Conservation (phyloP, 1,140 invertebrate species). For the Drosophila pachea region DNA sequence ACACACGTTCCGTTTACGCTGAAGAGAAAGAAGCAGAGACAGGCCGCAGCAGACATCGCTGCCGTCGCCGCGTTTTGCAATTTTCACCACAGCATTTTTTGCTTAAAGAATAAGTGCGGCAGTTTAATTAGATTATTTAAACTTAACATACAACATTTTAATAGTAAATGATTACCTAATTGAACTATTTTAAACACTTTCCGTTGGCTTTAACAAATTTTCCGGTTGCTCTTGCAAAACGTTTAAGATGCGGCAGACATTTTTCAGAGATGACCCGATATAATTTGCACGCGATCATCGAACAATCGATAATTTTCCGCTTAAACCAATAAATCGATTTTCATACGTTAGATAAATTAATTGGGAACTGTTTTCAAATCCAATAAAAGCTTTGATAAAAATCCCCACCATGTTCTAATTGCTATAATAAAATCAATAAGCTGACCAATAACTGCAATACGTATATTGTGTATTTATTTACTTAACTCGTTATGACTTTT, state of each 20-base stretch:
- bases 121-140: neutral
- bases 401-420: constrained; percentile 30
- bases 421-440: constrained; percentile 42
- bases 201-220: constrained; percentile 49
- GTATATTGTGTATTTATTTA: constrained; percentile 31
- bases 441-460: constrained; percentile 14
- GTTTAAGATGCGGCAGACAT: constrained; percentile 73
- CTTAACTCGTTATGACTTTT: constrained; percentile 38
- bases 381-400: constrained; percentile 13
- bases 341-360: constrained; percentile 6
- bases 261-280: constrained; percentile 39
- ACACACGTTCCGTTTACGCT: constrained; percentile 40
- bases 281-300: constrained; percentile 15
- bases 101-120: constrained; percentile 3
- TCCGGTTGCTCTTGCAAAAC: constrained; percentile 53
- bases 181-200: constrained; percentile 28
- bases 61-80: constrained; percentile 54
- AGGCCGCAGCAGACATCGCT: constrained; percentile 36
- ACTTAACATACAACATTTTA: too few species aligned
- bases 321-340: constrained; percentile 1
- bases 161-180: constrained; percentile 37
- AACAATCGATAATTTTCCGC: constrained; percentile 7
- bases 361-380: constrained; percentile 19
- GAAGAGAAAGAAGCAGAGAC: constrained; percentile 42
- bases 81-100: constrained; percentile 36